These are phyloP conservation scores for Acheta domesticus DNA, from an alignment of 2,888 invertebrate species.

Conservation along the genomic window DNA sequence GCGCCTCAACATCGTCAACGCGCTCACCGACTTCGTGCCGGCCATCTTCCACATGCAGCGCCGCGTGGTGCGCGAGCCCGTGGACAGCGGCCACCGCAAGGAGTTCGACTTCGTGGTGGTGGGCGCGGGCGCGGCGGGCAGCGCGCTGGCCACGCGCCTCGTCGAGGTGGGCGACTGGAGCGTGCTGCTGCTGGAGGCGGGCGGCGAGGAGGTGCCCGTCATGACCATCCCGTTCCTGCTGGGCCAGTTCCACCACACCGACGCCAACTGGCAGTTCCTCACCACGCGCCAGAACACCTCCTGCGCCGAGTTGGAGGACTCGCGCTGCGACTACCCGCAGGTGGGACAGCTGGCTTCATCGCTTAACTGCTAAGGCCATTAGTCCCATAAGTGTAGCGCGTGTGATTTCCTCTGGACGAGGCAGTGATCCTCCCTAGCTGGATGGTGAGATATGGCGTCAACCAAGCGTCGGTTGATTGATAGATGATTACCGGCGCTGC, in stretches of 20 bases:
- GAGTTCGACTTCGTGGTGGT: background rate
- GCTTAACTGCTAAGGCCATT: too few relatives aligned
- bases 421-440: too few relatives aligned
- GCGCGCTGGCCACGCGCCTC: background rate
- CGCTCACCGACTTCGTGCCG: background rate
- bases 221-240: background rate
- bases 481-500: too few relatives aligned
- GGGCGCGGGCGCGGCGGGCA: background rate
- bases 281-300: background rate
- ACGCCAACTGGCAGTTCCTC: background rate
- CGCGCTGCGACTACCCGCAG: background rate
- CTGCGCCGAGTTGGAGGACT: background rate
- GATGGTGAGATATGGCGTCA: too few relatives aligned
- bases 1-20: background rate
- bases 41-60: background rate
- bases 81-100: background rate
- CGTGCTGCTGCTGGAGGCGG: background rate
- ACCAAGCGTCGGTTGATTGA: too few relatives aligned
- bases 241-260: background rate
- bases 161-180: background rate
- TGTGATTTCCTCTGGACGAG: too few relatives aligned
- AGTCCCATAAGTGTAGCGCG: too few relatives aligned
- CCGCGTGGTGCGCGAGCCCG: background rate
- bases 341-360: too few relatives aligned
- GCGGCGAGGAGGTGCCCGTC: background rate